Percentiles rank a stretch among this genome's conserved stretches.
phyloP scores from a whole-genome alignment of 2,797 vertebrate genomes.

The Sebastes diploproa region DNA sequence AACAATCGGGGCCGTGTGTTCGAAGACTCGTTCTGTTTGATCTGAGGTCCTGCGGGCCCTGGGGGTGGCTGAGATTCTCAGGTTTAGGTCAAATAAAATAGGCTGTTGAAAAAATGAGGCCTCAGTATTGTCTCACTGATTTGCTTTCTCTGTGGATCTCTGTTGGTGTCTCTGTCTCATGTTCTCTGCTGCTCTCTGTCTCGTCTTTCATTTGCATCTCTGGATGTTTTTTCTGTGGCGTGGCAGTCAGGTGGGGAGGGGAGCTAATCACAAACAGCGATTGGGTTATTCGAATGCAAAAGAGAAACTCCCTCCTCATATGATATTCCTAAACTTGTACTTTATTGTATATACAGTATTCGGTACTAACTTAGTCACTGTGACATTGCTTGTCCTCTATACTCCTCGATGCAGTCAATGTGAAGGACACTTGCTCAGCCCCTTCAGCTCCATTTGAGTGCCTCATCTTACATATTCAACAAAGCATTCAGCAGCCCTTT shows the following conservation, averaged over 20 bases:
- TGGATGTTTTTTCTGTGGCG: conserved; percentile 13
- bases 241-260: conserved; percentile 19
- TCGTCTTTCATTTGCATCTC: conserved; percentile 50
- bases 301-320: neutral
- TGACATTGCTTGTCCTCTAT: conserved; percentile 56
- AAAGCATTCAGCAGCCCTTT: conserved; percentile 55
- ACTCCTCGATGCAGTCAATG: conserved; percentile 34
- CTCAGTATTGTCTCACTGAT: conserved; percentile 42
- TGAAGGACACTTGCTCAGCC: conserved; percentile 63
- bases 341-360: neutral
- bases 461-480: conserved; percentile 50
- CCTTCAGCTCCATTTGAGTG: conserved; percentile 46
- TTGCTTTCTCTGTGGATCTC: conserved; percentile 36
- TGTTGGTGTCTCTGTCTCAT: conserved; percentile 42
- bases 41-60: conserved; percentile 65
- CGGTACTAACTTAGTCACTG: conserved; percentile 23
- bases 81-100: conserved; percentile 72
- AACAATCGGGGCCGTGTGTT: conserved; percentile 72
- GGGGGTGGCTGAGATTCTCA: conserved; percentile 61
- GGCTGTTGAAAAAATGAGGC: conserved; percentile 52
- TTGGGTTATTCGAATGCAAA: conserved; percentile 1
- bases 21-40: conserved; percentile 65
- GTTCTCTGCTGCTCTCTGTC: conserved; percentile 38
- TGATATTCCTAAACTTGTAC: neutral
- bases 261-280: conserved; percentile 7